Percentiles rank a stretch among this genome's conserved stretches.
Evolutionary conservation across 2,113 vertebrate genomes (phyloP).

Genomic region (Dicerorhinus sumatrensis): DNA sequence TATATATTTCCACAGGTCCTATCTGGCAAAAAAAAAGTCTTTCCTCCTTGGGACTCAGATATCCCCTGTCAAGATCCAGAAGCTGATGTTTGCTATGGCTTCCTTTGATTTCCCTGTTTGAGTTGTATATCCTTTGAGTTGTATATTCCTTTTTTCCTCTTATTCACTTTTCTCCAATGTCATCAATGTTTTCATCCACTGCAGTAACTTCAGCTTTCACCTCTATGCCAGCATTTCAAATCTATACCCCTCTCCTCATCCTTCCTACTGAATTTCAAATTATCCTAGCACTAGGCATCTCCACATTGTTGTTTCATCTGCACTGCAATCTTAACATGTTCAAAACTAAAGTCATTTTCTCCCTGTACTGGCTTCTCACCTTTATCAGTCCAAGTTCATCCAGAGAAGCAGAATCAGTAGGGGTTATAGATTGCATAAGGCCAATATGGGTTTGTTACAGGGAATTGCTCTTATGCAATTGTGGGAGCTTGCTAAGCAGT

Average conservation of each 20-base stretch:
- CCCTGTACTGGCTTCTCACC: not conserved
- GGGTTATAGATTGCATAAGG: not conserved
- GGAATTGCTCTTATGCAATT: not conserved
- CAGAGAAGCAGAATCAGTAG: conserved; percentile 23
- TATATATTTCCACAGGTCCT: not conserved
- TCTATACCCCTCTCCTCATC: not conserved
- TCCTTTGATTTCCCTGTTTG: not conserved
- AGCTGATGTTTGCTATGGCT: not conserved
- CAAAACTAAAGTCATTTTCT: not conserved
- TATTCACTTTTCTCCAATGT: not conserved
- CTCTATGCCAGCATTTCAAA: conserved; percentile 5
- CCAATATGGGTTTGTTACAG: not conserved
- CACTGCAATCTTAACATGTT: not conserved
- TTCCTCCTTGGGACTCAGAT: not conserved
- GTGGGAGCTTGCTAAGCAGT: not conserved
- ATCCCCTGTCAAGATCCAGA: not conserved
- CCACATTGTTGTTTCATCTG: not conserved
- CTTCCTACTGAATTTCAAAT: not conserved
- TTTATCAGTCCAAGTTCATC: not conserved
- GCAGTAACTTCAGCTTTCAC: not conserved
- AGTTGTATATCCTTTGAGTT: not conserved
- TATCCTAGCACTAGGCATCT: not conserved
- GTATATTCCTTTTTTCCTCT: not conserved
- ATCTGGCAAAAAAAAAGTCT: not conserved
- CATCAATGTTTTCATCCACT: not conserved